Base-by-base conservation (phyloP, 2,888 invertebrate species). In the Scaptomyza caliginosa region DNA sequence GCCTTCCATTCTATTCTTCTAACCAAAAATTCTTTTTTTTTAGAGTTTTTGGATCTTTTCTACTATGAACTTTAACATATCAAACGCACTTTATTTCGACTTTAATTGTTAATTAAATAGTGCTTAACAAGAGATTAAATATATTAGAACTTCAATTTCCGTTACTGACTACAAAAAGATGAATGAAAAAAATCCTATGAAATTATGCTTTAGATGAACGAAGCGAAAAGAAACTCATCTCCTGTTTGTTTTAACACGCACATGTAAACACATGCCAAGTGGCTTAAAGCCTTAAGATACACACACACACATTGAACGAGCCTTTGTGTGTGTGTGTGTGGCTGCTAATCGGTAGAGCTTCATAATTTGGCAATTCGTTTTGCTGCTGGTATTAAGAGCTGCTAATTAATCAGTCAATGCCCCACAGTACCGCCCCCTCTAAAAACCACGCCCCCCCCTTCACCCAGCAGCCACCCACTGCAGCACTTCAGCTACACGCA, bases 371-470 rank as follows among this genome's bases (percentile, higher is more conserved):
- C 82, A 74, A 71, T 74, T 68, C 58, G 66, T 63, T 67, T 63
- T 49, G 58, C 48, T 60, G 64, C 49, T 45, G 82, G 57, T 70
- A 73, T 71, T 78, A 74, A 78, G 71, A 78, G 63, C 63, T 63
- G 69, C 74, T 72, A 71, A 74, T 81, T 81, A 85, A 81, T 81
- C 81, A 81, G 81, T 66, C 67, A 64, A 78, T 70, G 63, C 54
- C 39, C 49, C 54, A 40, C 49, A 52, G 38, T 17, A 28, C 39
- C 54, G 21, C 17, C 57, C 40, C 11, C 51, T 16, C 34, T 19
- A 38, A 16, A 21, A 16, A 16, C 32, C 10, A 16, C 17, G 2
- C 7, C 10, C 40, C 26, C 32, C 4, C 4, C 3, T 13, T 0
- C 38, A 7, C 21, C 0, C 26, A n/a, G 5, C 36, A 10, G n/a